Conservation (phyloP, 2,888 invertebrate species). For the Drosophila nr. fundita region DNA sequence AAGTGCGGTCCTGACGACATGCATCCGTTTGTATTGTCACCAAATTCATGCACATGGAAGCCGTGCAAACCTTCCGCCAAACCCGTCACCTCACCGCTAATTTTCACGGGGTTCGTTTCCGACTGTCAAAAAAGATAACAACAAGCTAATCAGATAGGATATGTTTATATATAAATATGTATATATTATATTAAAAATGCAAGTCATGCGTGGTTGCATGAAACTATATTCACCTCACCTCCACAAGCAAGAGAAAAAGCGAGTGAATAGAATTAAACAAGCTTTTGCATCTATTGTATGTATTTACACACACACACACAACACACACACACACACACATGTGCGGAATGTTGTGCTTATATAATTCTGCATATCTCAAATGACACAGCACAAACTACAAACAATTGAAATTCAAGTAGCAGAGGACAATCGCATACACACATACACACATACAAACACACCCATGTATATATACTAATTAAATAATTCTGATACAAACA, state of each 20-base stretch:
- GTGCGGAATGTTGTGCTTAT: slow-evolving; percentile 49
- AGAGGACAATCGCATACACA: slow-evolving; percentile 1
- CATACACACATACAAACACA: slow-evolving; percentile 4
- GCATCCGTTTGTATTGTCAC: slow-evolving; percentile 97
- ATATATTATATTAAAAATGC: background rate
- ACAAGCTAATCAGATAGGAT: slow-evolving; percentile 36
- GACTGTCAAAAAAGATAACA: slow-evolving; percentile 81
- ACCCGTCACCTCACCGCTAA: slow-evolving; percentile 93
- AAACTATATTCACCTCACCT: background rate
- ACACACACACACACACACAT: slow-evolving; percentile 4
- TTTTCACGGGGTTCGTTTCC: slow-evolving; percentile 88
- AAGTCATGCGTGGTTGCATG: background rate
- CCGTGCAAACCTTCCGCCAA: slow-evolving; percentile 89
- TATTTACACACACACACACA: slow-evolving; percentile 7
- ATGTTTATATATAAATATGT: slow-evolving; percentile 12
- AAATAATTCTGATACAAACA: background rate
- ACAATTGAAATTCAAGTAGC: slow-evolving; percentile 49
- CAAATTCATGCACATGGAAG: slow-evolving; percentile 98
- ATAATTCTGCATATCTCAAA: slow-evolving; percentile 54
- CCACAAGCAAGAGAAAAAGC: background rate
- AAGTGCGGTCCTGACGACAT: slow-evolving; percentile 98
- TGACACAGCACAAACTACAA: slow-evolving; percentile 58
- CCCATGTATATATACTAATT: slow-evolving; percentile 2
- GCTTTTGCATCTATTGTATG: background rate
- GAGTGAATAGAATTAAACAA: background rate